Conservation (phyloP, 2,113 vertebrate species). For the Vulpes ferrilata region DNA sequence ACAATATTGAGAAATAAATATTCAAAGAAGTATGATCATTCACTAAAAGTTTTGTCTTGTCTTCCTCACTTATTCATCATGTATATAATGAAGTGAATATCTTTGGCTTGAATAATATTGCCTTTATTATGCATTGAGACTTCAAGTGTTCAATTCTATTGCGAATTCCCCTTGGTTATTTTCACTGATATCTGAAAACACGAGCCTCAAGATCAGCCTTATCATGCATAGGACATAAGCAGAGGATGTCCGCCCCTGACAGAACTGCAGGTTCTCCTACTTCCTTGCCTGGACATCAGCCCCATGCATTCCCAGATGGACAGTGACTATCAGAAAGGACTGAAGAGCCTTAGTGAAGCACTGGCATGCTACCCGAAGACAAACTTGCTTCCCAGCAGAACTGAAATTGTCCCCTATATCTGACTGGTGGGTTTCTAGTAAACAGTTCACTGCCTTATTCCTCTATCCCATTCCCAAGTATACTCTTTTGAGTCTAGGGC, state of each 20-base stretch:
- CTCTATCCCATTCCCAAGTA: background rate
- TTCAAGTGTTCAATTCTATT: background rate
- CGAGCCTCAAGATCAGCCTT: background rate
- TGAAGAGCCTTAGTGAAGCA: background rate
- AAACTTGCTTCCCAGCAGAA: background rate
- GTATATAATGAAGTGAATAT: background rate
- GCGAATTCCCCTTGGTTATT: background rate
- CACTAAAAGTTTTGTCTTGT: background rate
- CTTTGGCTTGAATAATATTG: background rate
- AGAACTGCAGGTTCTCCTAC: background rate
- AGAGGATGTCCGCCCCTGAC: background rate
- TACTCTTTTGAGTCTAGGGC: background rate
- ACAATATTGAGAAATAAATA: background rate
- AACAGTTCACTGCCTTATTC: background rate
- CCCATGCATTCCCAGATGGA: rapidly evolving
- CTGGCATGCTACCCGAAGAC: rapidly evolving
- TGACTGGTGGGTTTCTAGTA: background rate
- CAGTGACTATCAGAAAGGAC: rapidly evolving
- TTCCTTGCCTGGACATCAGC: no score
- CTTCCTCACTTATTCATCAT: background rate
- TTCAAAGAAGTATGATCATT: background rate
- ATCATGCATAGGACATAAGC: rapidly evolving
- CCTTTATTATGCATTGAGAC: background rate
- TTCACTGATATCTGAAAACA: background rate
- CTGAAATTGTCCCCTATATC: background rate